Evolutionary conservation across 1,140 invertebrate genomes (phyloP), one percentile per base, ranked within the genome.

Genomic region (Zaprionus africanus): DNA sequence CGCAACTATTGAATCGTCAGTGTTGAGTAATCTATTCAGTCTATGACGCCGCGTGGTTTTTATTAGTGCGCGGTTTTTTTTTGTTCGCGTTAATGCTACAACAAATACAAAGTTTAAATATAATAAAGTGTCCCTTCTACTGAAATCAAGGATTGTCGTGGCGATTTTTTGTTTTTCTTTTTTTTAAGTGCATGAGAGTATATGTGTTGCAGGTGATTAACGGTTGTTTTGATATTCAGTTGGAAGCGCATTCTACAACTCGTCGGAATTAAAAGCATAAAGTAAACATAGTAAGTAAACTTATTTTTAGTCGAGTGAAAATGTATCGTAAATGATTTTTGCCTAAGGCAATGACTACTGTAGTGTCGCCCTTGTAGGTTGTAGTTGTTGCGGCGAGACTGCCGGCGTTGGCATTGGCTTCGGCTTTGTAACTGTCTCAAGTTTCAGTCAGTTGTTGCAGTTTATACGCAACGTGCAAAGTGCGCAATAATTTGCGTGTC

Each of bases 401-500:
- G 22, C 36, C 22, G 31, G 41, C 41, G 17, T n/a, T 58, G 34
- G 31, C 34, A 28, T 15, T 34, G 24, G 13, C 51, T 41, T 13
- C 56, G 28, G 53, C 43, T 54, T 43, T 62, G 61, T 53, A 17
- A 43, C 22, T 36, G 41, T 65, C 43, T 65, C 41, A 11, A 46
- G 57, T 31, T 53, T 60, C 63, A 63, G 38, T 73, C 68, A 62
- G 62, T 81, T 84, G 38, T 11, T 12, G 24, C 68, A 84, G 26
- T 85, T 85, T 85, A 84, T 82, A 67, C 53, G 22, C 38, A 38
- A 36, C 26, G 54, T 15, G 36, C 65, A 76, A 71, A 80, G 62
- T 57, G 69, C 56, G 73, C 69, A 62, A 87, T 86, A 86, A 86
- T 67, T 86, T 86, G 61, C 59, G 38, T 73, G 71, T 75, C 78